Evolutionary conservation across 2,888 invertebrate species (phyloP).

Genomic region (Limnephilus rhombicus): DNA sequence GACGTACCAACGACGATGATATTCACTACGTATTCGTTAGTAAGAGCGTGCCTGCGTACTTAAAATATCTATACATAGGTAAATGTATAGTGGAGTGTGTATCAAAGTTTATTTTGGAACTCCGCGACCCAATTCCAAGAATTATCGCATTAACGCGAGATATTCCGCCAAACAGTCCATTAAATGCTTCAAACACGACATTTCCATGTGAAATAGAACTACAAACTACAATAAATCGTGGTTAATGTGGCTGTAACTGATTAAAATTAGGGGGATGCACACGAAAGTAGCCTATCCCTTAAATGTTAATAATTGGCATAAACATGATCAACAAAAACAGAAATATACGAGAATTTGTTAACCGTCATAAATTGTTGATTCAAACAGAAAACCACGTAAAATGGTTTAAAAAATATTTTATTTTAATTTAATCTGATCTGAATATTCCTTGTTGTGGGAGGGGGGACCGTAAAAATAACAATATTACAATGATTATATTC

Average conservation of each 20-base stretch:
- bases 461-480: too few species aligned
- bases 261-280: not conserved
- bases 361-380: not conserved
- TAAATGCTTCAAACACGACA: constrained; percentile 28
- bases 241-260: not conserved
- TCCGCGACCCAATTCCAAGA: constrained; percentile 35
- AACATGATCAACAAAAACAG: not conserved
- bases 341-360: not conserved
- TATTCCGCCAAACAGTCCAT: constrained; percentile 10
- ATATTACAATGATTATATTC: not conserved
- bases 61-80: not conserved
- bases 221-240: not conserved
- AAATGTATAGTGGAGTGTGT: not conserved
- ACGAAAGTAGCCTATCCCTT: not conserved
- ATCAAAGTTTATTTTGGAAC: constrained; percentile 36
- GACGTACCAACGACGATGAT: too few species aligned
- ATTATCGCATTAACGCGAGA: constrained; percentile 5
- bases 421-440: too few species aligned
- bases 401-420: too few species aligned
- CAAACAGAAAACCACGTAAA: not conserved
- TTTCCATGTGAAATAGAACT: not conserved
- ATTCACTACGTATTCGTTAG: too few species aligned
- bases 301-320: not conserved
- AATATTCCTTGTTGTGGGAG: too few species aligned
- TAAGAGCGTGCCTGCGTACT: too few species aligned